Evolutionary conservation across 2,113 vertebrate genomes (phyloP).

Genomic region (Glaucomys volans): DNA sequence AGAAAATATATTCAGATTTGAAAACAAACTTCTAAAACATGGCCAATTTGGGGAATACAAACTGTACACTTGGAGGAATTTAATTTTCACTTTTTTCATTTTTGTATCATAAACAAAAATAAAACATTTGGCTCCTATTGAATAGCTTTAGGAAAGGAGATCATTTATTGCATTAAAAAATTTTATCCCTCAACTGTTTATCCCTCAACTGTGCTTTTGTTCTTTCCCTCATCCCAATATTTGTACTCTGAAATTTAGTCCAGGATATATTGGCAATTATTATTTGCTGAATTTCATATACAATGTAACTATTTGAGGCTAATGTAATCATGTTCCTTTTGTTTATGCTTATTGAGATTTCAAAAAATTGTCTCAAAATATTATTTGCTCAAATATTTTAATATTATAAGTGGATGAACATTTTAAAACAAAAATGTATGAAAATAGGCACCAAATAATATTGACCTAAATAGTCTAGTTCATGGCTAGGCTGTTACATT

Average conservation of each 20-base stretch:
- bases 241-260: not conserved
- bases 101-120: not conserved
- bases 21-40: not conserved
- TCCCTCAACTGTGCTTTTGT: not conserved
- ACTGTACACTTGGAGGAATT: not conserved
- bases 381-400: not conserved
- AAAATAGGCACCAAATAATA: not conserved
- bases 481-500: not conserved
- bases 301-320: not conserved
- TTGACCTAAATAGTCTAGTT: not conserved
- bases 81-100: not conserved
- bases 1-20: conserved; percentile 4
- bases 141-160: not conserved
- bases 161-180: not conserved
- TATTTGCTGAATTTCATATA: not conserved
- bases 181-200: not conserved
- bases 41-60: not conserved
- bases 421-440: not conserved
- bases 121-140: not conserved
- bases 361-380: not conserved
- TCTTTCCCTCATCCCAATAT: not conserved
- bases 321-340: not conserved
- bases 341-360: not conserved
- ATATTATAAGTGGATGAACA: not conserved
- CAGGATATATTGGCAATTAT: not conserved